phyloP scores from a whole-genome alignment of 2,888 invertebrate genomes.

The Erebia ligea region DNA sequence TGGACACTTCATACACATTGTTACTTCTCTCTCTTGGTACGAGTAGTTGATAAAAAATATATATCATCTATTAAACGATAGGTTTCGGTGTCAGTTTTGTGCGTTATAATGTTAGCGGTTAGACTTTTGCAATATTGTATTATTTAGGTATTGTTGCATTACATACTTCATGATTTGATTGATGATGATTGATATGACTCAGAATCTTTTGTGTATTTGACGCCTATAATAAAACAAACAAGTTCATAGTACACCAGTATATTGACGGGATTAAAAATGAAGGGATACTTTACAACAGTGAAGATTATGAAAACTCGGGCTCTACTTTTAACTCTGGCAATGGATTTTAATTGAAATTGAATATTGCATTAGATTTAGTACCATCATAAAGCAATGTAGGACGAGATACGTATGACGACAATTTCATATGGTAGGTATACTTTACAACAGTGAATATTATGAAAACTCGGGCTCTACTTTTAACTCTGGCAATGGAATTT shows the following conservation, averaged over 20 bases:
- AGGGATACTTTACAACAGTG: not conserved
- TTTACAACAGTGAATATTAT: not conserved
- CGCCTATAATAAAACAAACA: not conserved
- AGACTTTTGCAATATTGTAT: too few species aligned
- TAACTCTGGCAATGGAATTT: not conserved
- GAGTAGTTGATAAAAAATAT: too few species aligned
- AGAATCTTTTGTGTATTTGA: too few species aligned
- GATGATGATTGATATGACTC: too few species aligned
- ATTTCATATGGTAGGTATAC: constrained; percentile 1
- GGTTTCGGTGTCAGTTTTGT: too few species aligned
- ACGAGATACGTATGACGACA: constrained; percentile 5
- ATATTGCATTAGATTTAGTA: constrained; percentile 4
- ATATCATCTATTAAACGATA: too few species aligned
- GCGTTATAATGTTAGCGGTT: too few species aligned
- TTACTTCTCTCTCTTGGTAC: too few species aligned
- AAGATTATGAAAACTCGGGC: not conserved
- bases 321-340: not conserved
- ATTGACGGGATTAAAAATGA: not conserved
- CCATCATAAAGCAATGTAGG: constrained; percentile 4
- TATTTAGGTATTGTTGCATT: too few species aligned
- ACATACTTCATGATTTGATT: too few species aligned
- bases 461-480: not conserved
- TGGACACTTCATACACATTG: too few species aligned
- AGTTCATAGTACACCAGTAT: not conserved
- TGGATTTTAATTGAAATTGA: not conserved